Evolutionary conservation across 53 echinoderm and acorn worm species (phyloP).

Genomic region (Pentamera pediparva): DNA sequence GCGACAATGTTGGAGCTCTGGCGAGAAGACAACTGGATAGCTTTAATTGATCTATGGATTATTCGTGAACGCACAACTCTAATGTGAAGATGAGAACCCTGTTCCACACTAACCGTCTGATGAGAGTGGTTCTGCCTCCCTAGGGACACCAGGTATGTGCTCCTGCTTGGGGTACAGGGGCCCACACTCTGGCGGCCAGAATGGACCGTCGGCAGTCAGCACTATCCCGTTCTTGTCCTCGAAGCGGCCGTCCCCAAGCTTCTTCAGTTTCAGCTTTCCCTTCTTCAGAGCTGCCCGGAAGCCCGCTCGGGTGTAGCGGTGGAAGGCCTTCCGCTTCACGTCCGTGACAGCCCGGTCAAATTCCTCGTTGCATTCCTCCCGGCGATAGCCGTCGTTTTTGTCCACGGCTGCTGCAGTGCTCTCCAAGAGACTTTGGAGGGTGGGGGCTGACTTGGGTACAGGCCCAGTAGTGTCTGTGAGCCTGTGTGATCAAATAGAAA

Average conservation of each 20-base stretch:
- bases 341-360: constrained; percentile 44
- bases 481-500: too few relatives aligned
- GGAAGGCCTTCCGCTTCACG: constrained; percentile 63
- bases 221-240: constrained; percentile 89
- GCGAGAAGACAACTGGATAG: too few relatives aligned
- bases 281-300: constrained; percentile 63
- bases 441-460: too few relatives aligned
- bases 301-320: constrained; percentile 73
- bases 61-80: too few relatives aligned
- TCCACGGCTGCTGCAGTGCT: constrained; percentile 14
- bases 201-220: constrained; percentile 82
- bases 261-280: constrained; percentile 67
- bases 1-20: too few relatives aligned
- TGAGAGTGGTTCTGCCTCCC: constrained; percentile 52
- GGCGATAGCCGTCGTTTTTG: constrained; percentile 1
- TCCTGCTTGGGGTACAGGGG: constrained; percentile 88
- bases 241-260: constrained; percentile 72
- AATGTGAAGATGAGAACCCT: too few relatives aligned
- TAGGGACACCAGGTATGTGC: constrained; percentile 47
- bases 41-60: too few relatives aligned
- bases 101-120: constrained; percentile 83
- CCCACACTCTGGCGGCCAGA: constrained; percentile 95
- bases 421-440: constrained; percentile 16
- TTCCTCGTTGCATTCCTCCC: too few relatives aligned
- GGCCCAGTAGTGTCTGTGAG: too few relatives aligned